Conservation (phyloP, 2,113 vertebrate species). For the Anas platyrhynchos region DNA sequence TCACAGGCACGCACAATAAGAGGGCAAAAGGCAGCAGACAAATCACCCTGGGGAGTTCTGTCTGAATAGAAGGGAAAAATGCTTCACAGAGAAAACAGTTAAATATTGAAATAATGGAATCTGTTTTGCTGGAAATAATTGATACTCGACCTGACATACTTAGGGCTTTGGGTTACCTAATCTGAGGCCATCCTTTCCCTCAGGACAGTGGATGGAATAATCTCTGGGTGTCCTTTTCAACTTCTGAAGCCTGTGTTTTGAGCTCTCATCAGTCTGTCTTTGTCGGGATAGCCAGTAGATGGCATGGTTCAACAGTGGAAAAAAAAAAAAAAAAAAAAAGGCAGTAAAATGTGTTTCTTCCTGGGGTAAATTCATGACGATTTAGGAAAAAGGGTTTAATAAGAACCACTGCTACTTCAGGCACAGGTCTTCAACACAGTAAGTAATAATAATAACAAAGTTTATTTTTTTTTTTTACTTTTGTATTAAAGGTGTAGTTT, state of each 20-base stretch:
- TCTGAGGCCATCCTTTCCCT: neutral
- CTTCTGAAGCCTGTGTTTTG: fast-evolving
- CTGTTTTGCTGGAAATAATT: neutral
- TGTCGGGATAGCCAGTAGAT: constrained; percentile 21
- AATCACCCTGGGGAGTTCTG: neutral
- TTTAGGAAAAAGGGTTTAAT: neutral
- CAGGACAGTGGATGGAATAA: neutral
- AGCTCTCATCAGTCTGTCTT: neutral
- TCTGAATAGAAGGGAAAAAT: neutral
- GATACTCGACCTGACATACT: fast-evolving
- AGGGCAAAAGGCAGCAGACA: neutral
- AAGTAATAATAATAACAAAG: neutral
- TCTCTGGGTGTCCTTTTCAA: neutral
- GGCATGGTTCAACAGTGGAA: neutral
- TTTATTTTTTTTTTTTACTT: neutral
- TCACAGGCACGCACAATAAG: neutral
- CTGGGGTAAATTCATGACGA: fast-evolving
- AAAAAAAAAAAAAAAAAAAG: neutral
- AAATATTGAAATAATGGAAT: neutral
- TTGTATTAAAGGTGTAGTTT: neutral
- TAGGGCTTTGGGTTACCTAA: neutral
- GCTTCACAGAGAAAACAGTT: neutral
- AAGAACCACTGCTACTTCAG: neutral
- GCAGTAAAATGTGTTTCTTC: fast-evolving
- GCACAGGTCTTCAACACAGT: neutral